These are phyloP conservation scores for Andrena haemorrhoa DNA, from an alignment of 2,888 invertebrate genomes.

Conservation along the genomic window DNA sequence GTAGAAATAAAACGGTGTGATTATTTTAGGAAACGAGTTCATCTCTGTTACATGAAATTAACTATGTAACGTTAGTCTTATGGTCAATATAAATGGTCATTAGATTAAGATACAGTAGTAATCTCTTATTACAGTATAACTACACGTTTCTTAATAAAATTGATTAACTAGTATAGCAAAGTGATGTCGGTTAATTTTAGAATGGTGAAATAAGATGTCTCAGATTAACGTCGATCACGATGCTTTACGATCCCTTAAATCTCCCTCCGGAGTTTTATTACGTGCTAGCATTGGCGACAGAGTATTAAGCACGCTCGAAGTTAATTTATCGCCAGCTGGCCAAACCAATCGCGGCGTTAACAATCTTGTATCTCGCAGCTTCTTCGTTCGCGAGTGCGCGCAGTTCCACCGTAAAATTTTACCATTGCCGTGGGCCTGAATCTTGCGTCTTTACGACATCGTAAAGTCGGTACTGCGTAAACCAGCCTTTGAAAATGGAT, in stretches of 20 bases:
- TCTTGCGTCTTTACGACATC: conserved; percentile 1
- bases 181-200: neutral
- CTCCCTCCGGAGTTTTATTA: conserved; percentile 23
- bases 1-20: neutral
- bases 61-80: neutral
- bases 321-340: conserved; percentile 25
- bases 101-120: too few species aligned
- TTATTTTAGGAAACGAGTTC: neutral
- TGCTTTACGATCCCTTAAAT: conserved; percentile 33
- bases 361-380: conserved; percentile 33
- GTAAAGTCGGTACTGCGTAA: neutral
- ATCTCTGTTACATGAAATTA: neutral
- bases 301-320: conserved; percentile 17
- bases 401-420: conserved; percentile 32
- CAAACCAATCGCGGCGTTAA: conserved; percentile 24
- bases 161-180: too few species aligned
- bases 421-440: neutral
- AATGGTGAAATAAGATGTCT: conserved; percentile 14
- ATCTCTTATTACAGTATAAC: too few species aligned
- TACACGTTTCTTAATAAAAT: too few species aligned
- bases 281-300: conserved; percentile 11
- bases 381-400: conserved; percentile 6
- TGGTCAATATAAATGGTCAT: neutral
- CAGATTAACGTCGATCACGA: conserved; percentile 28
- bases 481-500: conserved; percentile 10